Evolutionary conservation across 1,140 invertebrate species (phyloP).

Genomic region (Capitella teleta): DNA sequence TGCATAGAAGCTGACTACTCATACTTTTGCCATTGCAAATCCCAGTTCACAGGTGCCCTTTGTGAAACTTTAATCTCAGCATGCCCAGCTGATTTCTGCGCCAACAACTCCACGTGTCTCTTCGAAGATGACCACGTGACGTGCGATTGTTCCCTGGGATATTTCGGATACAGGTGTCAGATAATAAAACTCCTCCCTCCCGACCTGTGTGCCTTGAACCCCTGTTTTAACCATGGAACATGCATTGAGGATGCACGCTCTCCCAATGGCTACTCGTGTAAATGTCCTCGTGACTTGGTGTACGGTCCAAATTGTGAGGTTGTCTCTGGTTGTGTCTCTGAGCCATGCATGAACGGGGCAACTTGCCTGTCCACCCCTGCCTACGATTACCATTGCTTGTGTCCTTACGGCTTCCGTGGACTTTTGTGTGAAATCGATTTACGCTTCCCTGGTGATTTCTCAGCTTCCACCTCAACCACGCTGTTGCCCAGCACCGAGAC

Average conservation of each 20-base stretch:
- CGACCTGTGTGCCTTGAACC: not conserved
- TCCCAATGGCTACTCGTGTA: conserved; percentile 2
- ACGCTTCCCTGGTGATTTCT: conserved; percentile 66
- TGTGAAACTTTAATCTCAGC: not conserved
- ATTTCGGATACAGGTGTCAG: not conserved
- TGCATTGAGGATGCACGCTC: not conserved
- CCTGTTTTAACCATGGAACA: not conserved
- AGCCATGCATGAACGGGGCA: conserved; percentile 12
- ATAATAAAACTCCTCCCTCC: not conserved
- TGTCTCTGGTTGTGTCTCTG: conserved; percentile 3
- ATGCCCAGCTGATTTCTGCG: not conserved
- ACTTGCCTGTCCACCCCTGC: not conserved
- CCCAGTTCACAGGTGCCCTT: not conserved
- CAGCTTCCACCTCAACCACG: conserved; percentile 71
- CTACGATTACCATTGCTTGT: not conserved
- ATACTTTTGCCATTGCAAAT: not conserved
- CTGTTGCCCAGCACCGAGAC: conserved; percentile 74
- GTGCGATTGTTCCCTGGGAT: not conserved
- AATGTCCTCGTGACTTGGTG: not conserved
- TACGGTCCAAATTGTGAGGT: not conserved
- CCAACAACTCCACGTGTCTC: not conserved
- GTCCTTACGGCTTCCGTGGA: not conserved
- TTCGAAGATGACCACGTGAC: not conserved
- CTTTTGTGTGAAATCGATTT: not conserved
- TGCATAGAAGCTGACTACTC: conserved; percentile 47